Percentiles rank a stretch among this genome's conserved stretches.
phyloP scores from a whole-genome alignment of 1,140 invertebrate genomes.

The Drosophila quadrilineata region DNA sequence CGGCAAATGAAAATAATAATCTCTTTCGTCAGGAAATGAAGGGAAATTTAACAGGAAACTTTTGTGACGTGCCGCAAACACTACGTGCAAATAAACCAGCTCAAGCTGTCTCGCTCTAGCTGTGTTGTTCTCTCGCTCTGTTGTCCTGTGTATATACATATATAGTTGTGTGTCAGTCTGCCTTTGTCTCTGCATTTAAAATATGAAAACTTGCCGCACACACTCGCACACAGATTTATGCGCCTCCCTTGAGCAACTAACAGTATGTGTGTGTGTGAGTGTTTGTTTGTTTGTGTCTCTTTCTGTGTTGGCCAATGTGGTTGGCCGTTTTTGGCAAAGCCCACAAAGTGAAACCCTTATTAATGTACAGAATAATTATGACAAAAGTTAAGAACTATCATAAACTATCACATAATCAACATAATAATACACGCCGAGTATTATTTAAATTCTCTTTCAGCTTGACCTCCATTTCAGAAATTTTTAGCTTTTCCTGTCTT shows the following conservation, averaged over 20 bases:
- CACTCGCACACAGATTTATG: neutral
- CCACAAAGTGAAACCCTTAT: neutral
- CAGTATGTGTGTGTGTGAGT: neutral
- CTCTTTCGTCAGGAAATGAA: constrained; percentile 74
- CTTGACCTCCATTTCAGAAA: too few relatives aligned
- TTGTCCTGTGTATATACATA: neutral
- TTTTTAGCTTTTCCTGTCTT: too few relatives aligned
- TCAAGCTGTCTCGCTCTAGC: neutral
- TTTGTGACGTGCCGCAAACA: constrained; percentile 76
- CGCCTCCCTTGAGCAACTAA: neutral
- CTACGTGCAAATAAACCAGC: constrained; percentile 49
- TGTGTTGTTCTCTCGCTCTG: neutral
- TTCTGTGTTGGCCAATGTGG: neutral
- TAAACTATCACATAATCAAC: too few relatives aligned
- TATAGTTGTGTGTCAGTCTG: constrained; percentile 1
- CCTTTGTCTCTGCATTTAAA: constrained; percentile 42
- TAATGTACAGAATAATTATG: neutral
- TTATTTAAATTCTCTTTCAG: too few relatives aligned
- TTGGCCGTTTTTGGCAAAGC: neutral
- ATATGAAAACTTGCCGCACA: constrained; percentile 29
- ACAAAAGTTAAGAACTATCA: neutral
- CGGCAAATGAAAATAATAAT: constrained; percentile 77
- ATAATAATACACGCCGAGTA: too few relatives aligned
- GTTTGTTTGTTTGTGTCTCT: neutral
- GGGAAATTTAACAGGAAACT: constrained; percentile 77